Base-by-base conservation (phyloP, 1,140 invertebrate species). In the Caenorhabditis remanei region DNA sequence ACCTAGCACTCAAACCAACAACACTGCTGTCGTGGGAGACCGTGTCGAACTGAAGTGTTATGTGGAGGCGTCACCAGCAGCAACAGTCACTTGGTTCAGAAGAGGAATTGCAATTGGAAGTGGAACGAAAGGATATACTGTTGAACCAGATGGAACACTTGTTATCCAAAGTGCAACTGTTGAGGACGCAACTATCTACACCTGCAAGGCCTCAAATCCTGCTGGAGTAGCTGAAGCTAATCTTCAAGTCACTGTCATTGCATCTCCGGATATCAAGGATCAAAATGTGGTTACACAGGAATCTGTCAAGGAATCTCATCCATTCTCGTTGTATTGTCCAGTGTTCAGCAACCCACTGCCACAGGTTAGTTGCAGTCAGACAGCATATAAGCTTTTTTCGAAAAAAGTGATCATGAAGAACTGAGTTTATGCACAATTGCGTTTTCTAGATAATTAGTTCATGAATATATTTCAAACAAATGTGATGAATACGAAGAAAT, bases 111-210 rank as follows among this genome's bases (percentile, higher is more conserved):
- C 83, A 16, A 71, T 90, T 53, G 53, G 48, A 40, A 43, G 19
- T 40, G 53, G 85, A 40, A 87, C 82, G 16, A 50, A 32, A 43
- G 83, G 88, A 89, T 63, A 63, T 24, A 24, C 16, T 24, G 75
- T 85, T n/a, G 65, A 83, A 32, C 24, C 82, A 40, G 89, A 90
- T 82, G 89, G 89, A 63, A 88, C 88, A 11, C 92, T 97, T 9
- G 95, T 94, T 0, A 96, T 97, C 86, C 95, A 94, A 43, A 94
- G 95, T 88, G 95, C 96, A 0, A 95, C 95, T 87, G 95, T 95
- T 79, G 95, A 95, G 1, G 96, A 97, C 92, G 94, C 95, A 61
- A 96, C 96, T 0, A 94, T 94, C 56, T 97, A 96, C 91, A 95
- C 95, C 53, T 98, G 97, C 91, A 94, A 94, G 32, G 96, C 96